A percentile compares a stretch with the other conserved stretches of the same genome.
phyloP scores from a whole-genome alignment of 2,888 invertebrate species.

The Sesia apiformis region DNA sequence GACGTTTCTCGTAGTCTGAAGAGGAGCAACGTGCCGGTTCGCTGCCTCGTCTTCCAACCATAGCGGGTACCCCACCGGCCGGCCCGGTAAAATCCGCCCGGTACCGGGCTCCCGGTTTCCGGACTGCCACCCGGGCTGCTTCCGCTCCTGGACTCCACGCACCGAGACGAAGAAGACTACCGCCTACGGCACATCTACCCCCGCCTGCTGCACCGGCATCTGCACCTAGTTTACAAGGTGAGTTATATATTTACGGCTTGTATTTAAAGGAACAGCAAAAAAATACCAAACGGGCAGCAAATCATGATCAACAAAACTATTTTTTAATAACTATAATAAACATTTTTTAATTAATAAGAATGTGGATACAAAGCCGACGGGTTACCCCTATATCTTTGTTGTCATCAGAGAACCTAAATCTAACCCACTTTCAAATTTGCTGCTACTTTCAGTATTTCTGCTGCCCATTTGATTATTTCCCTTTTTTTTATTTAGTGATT shows the following conservation, averaged over 20 bases:
- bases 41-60: constrained; percentile 80
- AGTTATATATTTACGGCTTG: constrained; percentile 14
- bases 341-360: too few species aligned
- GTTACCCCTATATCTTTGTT: too few species aligned
- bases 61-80: constrained; percentile 54
- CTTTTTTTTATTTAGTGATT: too few species aligned
- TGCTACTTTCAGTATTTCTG: too few species aligned
- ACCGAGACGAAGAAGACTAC: constrained; percentile 74
- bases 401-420: too few species aligned
- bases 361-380: too few species aligned
- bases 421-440: too few species aligned
- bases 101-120: constrained; percentile 89
- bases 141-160: constrained; percentile 85
- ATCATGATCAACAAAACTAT: too few species aligned
- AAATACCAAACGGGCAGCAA: too few species aligned
- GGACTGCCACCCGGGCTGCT: constrained; percentile 82
- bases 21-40: constrained; percentile 82
- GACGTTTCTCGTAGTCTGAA: constrained; percentile 45
- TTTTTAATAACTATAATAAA: too few species aligned
- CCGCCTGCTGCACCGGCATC: constrained; percentile 57
- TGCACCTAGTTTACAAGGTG: constrained; percentile 74
- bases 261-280: too few species aligned
- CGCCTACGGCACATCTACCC: constrained; percentile 52
- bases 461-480: too few species aligned
- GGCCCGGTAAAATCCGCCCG: constrained; percentile 88